Evolutionary conservation across 1,140 invertebrate genomes (phyloP), one percentile per base, ranked within the genome.

Genomic region (Listronotus oregonensis): DNA sequence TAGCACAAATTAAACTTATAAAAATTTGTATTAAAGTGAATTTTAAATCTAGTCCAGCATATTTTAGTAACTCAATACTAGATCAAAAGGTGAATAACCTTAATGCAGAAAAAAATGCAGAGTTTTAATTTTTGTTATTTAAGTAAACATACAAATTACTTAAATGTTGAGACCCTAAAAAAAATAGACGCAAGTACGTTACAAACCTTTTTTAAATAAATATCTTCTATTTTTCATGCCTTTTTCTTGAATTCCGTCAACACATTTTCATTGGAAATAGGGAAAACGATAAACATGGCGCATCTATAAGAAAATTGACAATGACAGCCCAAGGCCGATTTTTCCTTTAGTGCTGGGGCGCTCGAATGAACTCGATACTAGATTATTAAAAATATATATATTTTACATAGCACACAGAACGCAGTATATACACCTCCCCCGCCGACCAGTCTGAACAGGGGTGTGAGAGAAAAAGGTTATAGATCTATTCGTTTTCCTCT

Each of bases 71-170:
- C 21, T 10, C 15, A 31, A 50, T 50, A 50, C 21, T 50, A 50
- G 47, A 18, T 50, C 47, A 50, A 50, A 50, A 50, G 47, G 47
- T 50, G 47, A 50, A 50, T 50, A 50, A 50, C 47, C 47, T 27
- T 12, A 37, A 37, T 50, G 47, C 15, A 31, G 17, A 46, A 50
- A n/a, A 49, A 50, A 50, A 27, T 50, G 47, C 47, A 50, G 47
- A 50, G 9, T 18, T 31, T 50, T 21, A 14, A 50, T 11, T 50
- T 50, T 27, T 31, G 8, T 27, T 27, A 27, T 27, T 9, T 11
- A 8, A 50, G 18, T 15, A 31, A 50, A 50, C 9, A 49, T 9
- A 5, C 7, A 12, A 21, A 18, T 1, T n/a, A 18, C 1, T n/a
- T 17, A 50, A 50, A 50, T 21, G 18, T 0, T 18, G 5, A 21